Evolutionary conservation across 2,113 vertebrate genomes (phyloP).

Genomic region (Bostrychus sinensis): DNA sequence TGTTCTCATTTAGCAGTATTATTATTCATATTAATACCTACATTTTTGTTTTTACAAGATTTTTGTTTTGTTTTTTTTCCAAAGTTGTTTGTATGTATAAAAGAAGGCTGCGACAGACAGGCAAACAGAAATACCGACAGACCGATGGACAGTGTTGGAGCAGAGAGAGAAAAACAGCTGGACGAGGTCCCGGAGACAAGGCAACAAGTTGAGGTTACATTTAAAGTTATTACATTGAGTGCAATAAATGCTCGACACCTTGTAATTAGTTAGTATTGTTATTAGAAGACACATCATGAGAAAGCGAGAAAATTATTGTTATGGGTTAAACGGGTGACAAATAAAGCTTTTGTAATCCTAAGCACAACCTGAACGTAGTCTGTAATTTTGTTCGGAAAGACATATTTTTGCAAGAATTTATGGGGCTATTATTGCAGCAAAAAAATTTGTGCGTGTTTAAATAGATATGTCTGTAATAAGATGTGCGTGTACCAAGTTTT

Average conservation of each 20-base stretch:
- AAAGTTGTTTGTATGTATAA: conserved; percentile 59
- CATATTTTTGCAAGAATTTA: neutral
- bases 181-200: conserved; percentile 14
- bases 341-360: neutral
- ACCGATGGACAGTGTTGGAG: conserved; percentile 12
- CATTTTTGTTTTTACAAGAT: conserved; percentile 12
- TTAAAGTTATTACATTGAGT: conserved; percentile 7
- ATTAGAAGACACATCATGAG: neutral
- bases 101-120: conserved; percentile 57
- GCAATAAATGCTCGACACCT: neutral
- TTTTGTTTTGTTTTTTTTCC: conserved; percentile 34
- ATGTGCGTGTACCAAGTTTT: too few species aligned
- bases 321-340: neutral
- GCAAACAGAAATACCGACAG: conserved; percentile 4
- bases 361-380: neutral
- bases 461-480: too few species aligned
- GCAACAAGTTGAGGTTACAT: conserved; percentile 14
- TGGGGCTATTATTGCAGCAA: too few species aligned
- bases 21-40: conserved; percentile 25
- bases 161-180: conserved; percentile 12
- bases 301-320: neutral
- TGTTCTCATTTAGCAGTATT: conserved; percentile 24
- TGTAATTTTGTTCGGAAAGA: neutral
- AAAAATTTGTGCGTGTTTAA: too few species aligned
- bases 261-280: conserved; percentile 4